phyloP scores from a whole-genome alignment of 2,888 invertebrate genomes.

The Charanyca ferruginea region DNA sequence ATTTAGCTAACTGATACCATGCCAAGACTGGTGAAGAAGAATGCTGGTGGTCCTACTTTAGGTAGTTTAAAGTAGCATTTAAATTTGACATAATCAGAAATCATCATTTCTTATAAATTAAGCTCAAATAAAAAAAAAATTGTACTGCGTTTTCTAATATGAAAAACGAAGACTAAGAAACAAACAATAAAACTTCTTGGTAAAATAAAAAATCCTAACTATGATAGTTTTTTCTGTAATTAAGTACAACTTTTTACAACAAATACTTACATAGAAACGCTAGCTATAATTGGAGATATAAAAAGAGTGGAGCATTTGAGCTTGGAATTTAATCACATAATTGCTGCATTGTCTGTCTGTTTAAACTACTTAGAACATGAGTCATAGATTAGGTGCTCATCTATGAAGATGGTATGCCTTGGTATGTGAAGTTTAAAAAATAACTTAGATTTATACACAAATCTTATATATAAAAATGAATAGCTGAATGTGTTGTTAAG shows the following conservation, averaged over 20 bases:
- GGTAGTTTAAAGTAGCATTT: no score
- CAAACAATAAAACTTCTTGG: slow-evolving; percentile 5
- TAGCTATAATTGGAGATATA: slow-evolving; percentile 59
- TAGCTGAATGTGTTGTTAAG: no score
- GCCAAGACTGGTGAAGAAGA: background rate
- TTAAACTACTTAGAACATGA: slow-evolving; percentile 61
- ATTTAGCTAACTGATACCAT: background rate
- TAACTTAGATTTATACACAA: background rate
- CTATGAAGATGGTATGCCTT: slow-evolving; percentile 37
- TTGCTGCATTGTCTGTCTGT: slow-evolving; percentile 66
- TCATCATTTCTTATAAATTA: no score
- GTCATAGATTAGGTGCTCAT: slow-evolving; percentile 52
- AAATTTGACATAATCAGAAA: no score
- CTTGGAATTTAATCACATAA: slow-evolving; percentile 66
- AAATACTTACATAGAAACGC: slow-evolving; percentile 39
- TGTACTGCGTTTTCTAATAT: background rate
- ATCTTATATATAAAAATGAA: no score
- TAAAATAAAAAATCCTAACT: slow-evolving; percentile 5
- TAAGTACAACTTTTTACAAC: slow-evolving; percentile 38
- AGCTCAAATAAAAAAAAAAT: no score
- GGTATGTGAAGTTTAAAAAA: slow-evolving; percentile 2
- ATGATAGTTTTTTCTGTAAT: slow-evolving; percentile 28
- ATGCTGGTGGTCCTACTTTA: background rate
- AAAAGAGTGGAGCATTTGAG: slow-evolving; percentile 60
- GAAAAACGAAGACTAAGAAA: background rate